phyloP scores from a whole-genome alignment of 1,140 invertebrate species.

The Pygmarrhopalites habei region DNA sequence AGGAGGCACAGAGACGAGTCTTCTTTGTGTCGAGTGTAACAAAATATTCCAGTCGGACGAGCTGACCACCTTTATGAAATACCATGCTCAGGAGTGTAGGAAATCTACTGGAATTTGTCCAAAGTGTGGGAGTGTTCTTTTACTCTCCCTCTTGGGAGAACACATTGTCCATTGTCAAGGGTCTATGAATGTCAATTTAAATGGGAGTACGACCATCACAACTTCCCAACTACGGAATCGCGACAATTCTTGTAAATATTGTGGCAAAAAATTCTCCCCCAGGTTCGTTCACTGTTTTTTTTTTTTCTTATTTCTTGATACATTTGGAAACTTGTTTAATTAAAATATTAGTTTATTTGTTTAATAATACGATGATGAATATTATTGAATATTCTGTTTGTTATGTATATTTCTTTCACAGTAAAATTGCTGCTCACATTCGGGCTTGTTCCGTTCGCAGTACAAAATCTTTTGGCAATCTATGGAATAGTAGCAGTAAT shows the following conservation, averaged over 20 bases:
- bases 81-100: slow-evolving; percentile 18
- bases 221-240: slow-evolving; percentile 12
- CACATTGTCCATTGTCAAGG: slow-evolving; percentile 16
- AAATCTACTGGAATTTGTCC: slow-evolving; percentile 23
- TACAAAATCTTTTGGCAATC: background rate
- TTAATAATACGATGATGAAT: no score
- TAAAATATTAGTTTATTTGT: no score
- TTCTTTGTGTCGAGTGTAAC: slow-evolving; percentile 32
- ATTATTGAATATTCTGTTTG: no score
- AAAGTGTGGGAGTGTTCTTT: slow-evolving; percentile 17
- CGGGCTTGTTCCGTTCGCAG: slow-evolving; percentile 12
- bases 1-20: slow-evolving; percentile 13
- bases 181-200: slow-evolving; percentile 11
- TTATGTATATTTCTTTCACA: no score
- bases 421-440: slow-evolving; percentile 26
- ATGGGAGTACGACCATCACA: background rate
- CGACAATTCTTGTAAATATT: slow-evolving; percentile 23
- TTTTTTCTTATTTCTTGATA: no score
- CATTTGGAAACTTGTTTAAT: no score
- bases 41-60: slow-evolving; percentile 15
- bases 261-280: slow-evolving; percentile 18
- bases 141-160: slow-evolving; percentile 12
- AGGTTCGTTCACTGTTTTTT: no score
- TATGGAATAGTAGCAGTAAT: slow-evolving; percentile 5
- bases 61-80: slow-evolving; percentile 2